Percentiles rank a stretch among this genome's conserved stretches.
Conservation (phyloP, 2,888 invertebrate genomes). For the Nesidiocoris tenuis region DNA sequence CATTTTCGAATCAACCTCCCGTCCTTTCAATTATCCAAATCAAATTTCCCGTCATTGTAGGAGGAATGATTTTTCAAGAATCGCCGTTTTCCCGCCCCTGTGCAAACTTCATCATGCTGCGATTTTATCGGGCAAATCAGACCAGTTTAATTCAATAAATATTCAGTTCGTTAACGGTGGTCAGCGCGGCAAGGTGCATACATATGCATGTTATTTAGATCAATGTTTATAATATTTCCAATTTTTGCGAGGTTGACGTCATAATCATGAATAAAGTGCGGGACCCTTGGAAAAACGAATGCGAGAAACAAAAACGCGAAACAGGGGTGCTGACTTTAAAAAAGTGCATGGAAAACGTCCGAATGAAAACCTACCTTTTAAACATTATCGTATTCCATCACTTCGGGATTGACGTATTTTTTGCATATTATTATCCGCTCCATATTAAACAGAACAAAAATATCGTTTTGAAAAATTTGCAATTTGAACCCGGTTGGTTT, state of each 20-base stretch:
- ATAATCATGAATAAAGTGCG: neutral
- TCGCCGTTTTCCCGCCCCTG: neutral
- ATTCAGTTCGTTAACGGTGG: constrained; percentile 37
- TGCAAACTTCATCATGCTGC: neutral
- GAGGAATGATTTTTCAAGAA: too few species aligned
- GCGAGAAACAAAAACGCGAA: neutral
- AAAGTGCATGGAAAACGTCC: neutral
- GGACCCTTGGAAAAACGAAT: neutral
- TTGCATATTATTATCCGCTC: neutral
- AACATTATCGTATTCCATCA: neutral
- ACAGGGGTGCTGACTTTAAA: neutral
- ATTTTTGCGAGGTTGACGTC: neutral
- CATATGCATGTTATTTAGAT: constrained; percentile 42
- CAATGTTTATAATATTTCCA: constrained; percentile 39
- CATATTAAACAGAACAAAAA: neutral
- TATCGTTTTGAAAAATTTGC: neutral
- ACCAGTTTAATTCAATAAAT: constrained; percentile 31
- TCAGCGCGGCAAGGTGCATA: constrained; percentile 11
- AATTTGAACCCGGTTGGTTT: neutral
- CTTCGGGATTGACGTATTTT: neutral
- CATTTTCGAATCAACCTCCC: neutral
- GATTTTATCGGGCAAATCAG: constrained; percentile 18
- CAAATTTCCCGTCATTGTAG: too few species aligned
- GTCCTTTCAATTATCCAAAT: neutral
- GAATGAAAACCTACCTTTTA: neutral